These are phyloP conservation scores for Okamejei kenojei DNA, from an alignment of 2,797 vertebrate species.

Conservation along the genomic window DNA sequence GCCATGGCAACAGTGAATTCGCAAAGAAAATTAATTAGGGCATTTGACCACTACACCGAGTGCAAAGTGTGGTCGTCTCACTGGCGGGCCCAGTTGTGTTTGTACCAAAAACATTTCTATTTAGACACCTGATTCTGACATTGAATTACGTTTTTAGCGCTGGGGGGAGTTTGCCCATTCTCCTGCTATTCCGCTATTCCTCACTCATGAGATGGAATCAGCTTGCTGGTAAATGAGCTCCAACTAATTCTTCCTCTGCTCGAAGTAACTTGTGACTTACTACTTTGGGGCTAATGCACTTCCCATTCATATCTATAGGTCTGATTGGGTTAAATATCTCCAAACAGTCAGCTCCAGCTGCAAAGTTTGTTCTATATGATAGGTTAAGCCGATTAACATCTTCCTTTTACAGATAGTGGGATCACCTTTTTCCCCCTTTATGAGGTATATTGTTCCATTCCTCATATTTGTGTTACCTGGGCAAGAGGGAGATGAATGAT, in stretches of 20 bases:
- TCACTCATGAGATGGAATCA: neutral
- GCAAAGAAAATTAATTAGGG: neutral
- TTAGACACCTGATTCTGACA: neutral
- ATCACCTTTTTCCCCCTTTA: neutral
- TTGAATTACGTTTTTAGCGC: neutral
- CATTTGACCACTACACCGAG: neutral
- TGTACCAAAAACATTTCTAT: too few species aligned
- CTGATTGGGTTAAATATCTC: neutral
- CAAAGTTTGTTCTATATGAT: neutral
- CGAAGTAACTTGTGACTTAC: neutral
- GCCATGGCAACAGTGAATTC: neutral
- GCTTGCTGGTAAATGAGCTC: neutral
- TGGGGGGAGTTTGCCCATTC: neutral
- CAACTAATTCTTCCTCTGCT: neutral
- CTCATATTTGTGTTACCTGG: neutral
- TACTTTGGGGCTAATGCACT: neutral
- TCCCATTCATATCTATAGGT: neutral
- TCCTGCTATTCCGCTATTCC: neutral
- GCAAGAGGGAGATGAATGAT: neutral
- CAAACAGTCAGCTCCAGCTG: neutral
- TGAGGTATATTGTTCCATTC: neutral
- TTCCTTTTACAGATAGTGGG: neutral
- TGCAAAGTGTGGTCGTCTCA: too few species aligned
- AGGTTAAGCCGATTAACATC: neutral
- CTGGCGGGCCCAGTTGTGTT: neutral